Percentiles rank a stretch among this genome's conserved stretches.
phyloP scores from a whole-genome alignment of 2,113 vertebrate genomes.

The Amphiprion percula region DNA sequence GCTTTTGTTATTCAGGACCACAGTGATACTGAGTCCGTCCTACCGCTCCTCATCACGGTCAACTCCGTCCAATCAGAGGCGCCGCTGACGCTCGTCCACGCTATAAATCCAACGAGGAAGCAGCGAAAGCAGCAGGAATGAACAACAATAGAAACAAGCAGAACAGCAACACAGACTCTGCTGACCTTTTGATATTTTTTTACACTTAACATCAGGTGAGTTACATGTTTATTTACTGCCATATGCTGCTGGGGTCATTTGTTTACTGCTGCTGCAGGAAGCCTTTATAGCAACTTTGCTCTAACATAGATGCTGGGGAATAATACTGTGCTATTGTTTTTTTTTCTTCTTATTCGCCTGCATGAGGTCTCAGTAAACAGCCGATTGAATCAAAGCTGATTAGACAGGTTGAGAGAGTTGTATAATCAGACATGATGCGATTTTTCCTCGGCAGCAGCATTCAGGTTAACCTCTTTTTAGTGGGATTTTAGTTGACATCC shows the following conservation, averaged over 20 bases:
- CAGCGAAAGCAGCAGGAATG: constrained; percentile 43
- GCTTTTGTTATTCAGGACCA: not conserved
- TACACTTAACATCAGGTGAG: constrained; percentile 65
- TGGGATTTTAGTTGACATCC: not conserved
- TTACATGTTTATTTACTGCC: too few relatives aligned
- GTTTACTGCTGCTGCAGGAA: too few relatives aligned
- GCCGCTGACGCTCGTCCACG: not conserved
- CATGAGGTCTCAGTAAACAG: not conserved
- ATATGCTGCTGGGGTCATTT: too few relatives aligned
- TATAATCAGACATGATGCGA: not conserved
- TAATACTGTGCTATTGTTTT: not conserved
- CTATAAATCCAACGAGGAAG: constrained; percentile 49
- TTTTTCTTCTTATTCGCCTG: not conserved
- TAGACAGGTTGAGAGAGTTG: not conserved
- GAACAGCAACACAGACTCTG: not conserved
- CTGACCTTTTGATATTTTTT: constrained; percentile 27
- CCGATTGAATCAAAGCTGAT: not conserved
- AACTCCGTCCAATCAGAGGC: constrained; percentile 50
- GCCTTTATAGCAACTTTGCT: not conserved
- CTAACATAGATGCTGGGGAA: not conserved
- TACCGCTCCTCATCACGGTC: constrained; percentile 1
- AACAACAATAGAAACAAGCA: constrained; percentile 37
- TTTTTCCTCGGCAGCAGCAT: not conserved
- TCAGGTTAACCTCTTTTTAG: fast-evolving
- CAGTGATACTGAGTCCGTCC: not conserved